Base-by-base conservation (phyloP, 2,888 invertebrate species). In the Leucania comma region DNA sequence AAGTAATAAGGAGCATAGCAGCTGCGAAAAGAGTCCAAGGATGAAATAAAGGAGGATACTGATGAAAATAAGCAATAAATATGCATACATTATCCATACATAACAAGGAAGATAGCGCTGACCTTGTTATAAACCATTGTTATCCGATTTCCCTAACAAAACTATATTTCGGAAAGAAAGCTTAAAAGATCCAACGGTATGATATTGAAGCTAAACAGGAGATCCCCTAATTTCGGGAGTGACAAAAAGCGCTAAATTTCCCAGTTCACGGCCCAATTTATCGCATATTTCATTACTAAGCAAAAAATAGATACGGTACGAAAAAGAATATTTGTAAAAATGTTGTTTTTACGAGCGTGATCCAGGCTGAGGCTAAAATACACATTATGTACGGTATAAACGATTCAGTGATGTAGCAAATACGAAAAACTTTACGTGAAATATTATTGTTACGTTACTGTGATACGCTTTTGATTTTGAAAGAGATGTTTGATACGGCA, bases 281-380 rank as follows among this genome's bases (percentile, higher is more conserved):
- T 83, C 84, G 75, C 80, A 87, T 87, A 87, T 87, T 87, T 87
- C 82, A 88, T 88, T 85, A 88, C 81, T 78, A 72, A 73, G 75
- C 83, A 78, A 88, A 84, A 86, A 70, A 83, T 80, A 73, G 69
- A 68, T 70, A 74, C 51, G 51, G 24, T 35, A 72, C 71, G 73
- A 78, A 75, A 80, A 79, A 75, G 60, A 68, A 74, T 80, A 74
- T 82, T 82, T 86, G 67, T 82, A 80, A 84, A 87, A 84, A 83
- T 77, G 63, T 78, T 84, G 71, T 80, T 85, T 84, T 83, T 84
- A 86, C 79, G 82, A 81, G 68, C 72, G 68, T 78, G 70, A 72
- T 81, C 83, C 76, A 72, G 66, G 63, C 51, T 75, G 66, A 62
- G 65, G 64, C 64, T 71, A 61, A 70, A 77, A 78, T 57, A 68